phyloP scores from a whole-genome alignment of 2,113 vertebrate genomes.

The Uria lomvia region DNA sequence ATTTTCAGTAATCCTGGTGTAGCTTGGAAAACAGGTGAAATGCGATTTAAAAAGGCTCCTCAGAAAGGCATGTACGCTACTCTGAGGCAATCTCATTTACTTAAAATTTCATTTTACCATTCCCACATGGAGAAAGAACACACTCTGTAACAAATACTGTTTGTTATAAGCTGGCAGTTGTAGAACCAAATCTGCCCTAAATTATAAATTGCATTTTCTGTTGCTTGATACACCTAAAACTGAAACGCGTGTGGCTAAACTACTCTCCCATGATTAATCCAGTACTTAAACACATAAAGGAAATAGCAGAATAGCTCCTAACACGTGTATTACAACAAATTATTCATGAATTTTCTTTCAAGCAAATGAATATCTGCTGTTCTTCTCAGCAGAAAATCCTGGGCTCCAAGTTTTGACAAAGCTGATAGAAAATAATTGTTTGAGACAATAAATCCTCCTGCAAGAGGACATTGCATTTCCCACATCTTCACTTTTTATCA shows the following conservation, averaged over 20 bases:
- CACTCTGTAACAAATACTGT: neutral
- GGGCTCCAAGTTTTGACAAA: conserved; percentile 27
- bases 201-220: neutral
- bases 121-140: neutral
- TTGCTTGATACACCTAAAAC: neutral
- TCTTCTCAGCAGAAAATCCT: conserved; percentile 21
- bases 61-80: neutral
- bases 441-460: conserved; percentile 44
- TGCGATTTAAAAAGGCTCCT: neutral
- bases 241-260: neutral
- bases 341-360: conserved; percentile 29
- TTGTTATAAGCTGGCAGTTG: neutral
- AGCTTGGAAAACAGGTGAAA: neutral
- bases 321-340: neutral
- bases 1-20: neutral
- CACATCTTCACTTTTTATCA: conserved; percentile 57
- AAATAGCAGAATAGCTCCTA: neutral
- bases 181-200: neutral
- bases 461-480: conserved; percentile 20
- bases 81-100: neutral
- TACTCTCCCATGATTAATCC: neutral
- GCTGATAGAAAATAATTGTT: conserved; percentile 52
- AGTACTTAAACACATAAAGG: neutral
- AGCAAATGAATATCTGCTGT: conserved; percentile 10
- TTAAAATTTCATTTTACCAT: neutral